Conservation (phyloP, 2,888 invertebrate genomes). For the Pterostichus niger region DNA sequence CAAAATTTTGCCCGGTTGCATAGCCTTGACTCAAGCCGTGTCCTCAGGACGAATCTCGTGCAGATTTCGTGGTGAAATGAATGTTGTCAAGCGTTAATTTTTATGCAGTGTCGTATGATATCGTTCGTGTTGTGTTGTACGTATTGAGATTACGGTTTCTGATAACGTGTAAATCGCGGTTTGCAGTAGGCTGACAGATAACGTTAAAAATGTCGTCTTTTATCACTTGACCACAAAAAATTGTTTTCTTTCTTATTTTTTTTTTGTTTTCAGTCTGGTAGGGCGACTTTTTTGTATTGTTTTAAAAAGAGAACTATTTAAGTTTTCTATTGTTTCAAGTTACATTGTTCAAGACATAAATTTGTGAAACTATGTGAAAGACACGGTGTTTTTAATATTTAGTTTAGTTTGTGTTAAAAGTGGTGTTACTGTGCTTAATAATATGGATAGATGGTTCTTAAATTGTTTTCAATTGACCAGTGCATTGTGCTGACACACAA, state of each 20-base stretch:
- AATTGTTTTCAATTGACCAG: slow-evolving; percentile 63
- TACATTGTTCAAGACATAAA: background rate
- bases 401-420: slow-evolving; percentile 13
- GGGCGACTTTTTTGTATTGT: slow-evolving; percentile 38
- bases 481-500: slow-evolving; percentile 50
- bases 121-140: slow-evolving; percentile 18
- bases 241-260: slow-evolving; percentile 45
- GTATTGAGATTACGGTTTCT: slow-evolving; percentile 27
- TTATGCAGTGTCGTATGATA: slow-evolving; percentile 17
- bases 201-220: slow-evolving; percentile 65
- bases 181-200: slow-evolving; percentile 56
- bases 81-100: slow-evolving; percentile 59
- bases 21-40: slow-evolving; percentile 61
- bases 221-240: slow-evolving; percentile 45
- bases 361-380: slow-evolving; percentile 10
- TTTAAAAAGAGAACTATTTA: slow-evolving; percentile 6
- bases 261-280: slow-evolving; percentile 32
- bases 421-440: background rate
- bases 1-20: slow-evolving; percentile 62
- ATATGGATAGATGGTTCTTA: slow-evolving; percentile 40
- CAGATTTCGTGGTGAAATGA: slow-evolving; percentile 46
- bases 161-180: slow-evolving; percentile 61
- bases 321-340: slow-evolving; percentile 22
- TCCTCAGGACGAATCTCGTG: slow-evolving; percentile 59
- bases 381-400: background rate